Conservation (phyloP, 2,113 vertebrate genomes). For the Strix uralensis region DNA sequence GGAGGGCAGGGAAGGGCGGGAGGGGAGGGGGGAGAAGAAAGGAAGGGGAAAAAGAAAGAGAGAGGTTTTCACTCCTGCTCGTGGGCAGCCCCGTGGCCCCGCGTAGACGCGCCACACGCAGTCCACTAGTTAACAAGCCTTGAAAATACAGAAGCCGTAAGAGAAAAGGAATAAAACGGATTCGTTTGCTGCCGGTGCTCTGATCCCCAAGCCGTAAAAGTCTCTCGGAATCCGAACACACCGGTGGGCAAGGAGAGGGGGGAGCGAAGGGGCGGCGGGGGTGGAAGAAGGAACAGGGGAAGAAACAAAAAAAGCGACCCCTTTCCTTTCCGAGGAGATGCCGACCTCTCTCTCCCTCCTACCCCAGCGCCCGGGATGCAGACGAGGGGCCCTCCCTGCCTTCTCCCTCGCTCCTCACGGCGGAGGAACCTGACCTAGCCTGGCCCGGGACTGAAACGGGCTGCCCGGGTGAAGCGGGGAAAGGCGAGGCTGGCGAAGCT, state of each 20-base stretch:
- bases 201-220: not conserved
- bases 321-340: not conserved
- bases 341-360: not conserved
- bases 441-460: not conserved
- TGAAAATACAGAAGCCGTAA: not conserved
- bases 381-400: not conserved
- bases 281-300: not conserved
- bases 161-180: not conserved
- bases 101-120: not conserved
- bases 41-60: not conserved
- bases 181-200: not conserved
- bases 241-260: not conserved
- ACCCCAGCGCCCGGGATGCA: not conserved
- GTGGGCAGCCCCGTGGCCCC: not conserved
- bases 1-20: not conserved
- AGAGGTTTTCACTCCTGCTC: slow-evolving; percentile 26
- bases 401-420: not conserved
- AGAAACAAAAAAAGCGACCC: not conserved
- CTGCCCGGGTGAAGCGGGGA: not conserved
- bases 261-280: not conserved
- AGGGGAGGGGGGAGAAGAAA: not conserved
- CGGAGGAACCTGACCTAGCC: not conserved
- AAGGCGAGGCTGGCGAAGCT: not conserved
- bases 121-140: not conserved
- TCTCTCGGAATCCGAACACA: not conserved